Evolutionary conservation across 1,140 invertebrate species (phyloP).

Genomic region (Mycetomoellerius zeteki): DNA sequence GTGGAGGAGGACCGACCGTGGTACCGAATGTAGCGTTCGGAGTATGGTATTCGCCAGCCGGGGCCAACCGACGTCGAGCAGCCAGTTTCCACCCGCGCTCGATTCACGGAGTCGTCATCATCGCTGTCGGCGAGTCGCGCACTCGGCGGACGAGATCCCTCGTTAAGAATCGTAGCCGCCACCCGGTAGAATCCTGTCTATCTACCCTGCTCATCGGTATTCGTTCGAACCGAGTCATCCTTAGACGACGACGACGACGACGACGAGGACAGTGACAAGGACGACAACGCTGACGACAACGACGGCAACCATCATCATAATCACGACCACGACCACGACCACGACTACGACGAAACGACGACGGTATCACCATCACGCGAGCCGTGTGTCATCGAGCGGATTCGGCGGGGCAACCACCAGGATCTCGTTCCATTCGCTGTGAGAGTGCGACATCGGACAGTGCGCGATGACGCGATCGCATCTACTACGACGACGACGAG

Average conservation of each 20-base stretch:
- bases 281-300: neutral
- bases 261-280: neutral
- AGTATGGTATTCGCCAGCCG: slow-evolving; percentile 56
- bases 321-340: neutral
- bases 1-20: slow-evolving; percentile 58
- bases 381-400: slow-evolving; percentile 23
- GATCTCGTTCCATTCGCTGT: neutral
- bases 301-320: neutral
- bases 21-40: slow-evolving; percentile 54
- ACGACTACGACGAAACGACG: slow-evolving; percentile 19
- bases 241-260: neutral
- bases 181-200: slow-evolving; percentile 24
- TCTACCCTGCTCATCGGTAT: neutral
- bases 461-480: slow-evolving; percentile 31
- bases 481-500: slow-evolving; percentile 28
- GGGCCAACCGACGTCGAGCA: slow-evolving; percentile 50
- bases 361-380: slow-evolving; percentile 33
- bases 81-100: slow-evolving; percentile 52
- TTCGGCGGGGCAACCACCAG: neutral
- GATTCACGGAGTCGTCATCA: slow-evolving; percentile 53
- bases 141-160: neutral
- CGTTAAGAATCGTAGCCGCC: slow-evolving; percentile 9
- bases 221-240: neutral
- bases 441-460: slow-evolving; percentile 24
- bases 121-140: slow-evolving; percentile 40